Evolutionary conservation across 2,113 vertebrate genomes (phyloP), one percentile per base, ranked within the genome.

Genomic region (Pseudopodoces humilis): DNA sequence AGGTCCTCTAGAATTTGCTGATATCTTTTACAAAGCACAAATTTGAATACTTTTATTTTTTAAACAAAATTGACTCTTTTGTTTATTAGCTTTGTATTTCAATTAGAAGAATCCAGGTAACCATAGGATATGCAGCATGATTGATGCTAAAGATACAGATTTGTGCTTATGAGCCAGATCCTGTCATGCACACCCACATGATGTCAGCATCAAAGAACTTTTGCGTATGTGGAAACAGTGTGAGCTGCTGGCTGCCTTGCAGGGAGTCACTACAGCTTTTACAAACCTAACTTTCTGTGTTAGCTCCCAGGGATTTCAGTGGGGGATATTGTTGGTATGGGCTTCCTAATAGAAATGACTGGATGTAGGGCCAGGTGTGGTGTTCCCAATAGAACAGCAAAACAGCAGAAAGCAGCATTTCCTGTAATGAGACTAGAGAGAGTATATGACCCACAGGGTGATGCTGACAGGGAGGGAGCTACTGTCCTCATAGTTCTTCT

Each of bases 51-150:
- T 76, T 91, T 60, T 6, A 13, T 28, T 81, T 83, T 68, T 79
- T 5, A n/a, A 72, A 43, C 14, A 69, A 69, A 72, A 53, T 39
- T 27, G 4, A 30, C 7, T 39, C 8, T 39, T 37, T 10, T 83
- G 8, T 55, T 76, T 56, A 24, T 74, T 52, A 10, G 15, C 28
- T 59, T 71, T 76, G 7, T 53, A 15, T 79, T 84, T 49, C 47
- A 63, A 3, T 17, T 25, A 62, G 24, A 92, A 52, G 22, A 71
- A 56, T 63, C 14, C 20, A 14, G 24, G 72, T 80, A 67, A n/a
- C 41, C 59, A 8, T 5, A 64, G 7, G 62, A 65, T 37, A 55
- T 0, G 0, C 24, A 63, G 13, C 16, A 67, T 27, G 13, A 67
- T 62, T 85, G 25, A 65, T 18, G 22, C 30, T 77, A 16, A 93